phyloP scores from a whole-genome alignment of 2,113 vertebrate genomes.

The Baryphthengus martii region DNA sequence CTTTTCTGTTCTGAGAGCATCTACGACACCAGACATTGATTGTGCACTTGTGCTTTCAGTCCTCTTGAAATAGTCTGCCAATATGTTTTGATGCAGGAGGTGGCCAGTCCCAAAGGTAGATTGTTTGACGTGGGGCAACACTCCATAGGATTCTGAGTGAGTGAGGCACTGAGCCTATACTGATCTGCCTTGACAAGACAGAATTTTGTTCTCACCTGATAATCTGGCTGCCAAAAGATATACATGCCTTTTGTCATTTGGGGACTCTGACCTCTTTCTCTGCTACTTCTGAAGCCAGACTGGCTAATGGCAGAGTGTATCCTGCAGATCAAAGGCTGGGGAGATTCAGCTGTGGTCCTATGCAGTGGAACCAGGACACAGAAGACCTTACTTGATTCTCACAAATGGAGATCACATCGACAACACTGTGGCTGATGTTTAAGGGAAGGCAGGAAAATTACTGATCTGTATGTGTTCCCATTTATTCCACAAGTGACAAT shows the following conservation, averaged over 20 bases:
- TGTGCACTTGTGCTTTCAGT: neutral
- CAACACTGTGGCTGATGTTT: neutral
- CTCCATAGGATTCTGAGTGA: neutral
- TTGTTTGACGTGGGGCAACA: neutral
- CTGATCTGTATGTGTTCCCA: neutral
- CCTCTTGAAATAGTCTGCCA: neutral
- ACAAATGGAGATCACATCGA: neutral
- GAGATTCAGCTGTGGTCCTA: neutral
- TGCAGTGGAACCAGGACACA: rapidly evolving
- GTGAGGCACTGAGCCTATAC: neutral
- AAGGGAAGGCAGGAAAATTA: neutral
- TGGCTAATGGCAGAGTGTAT: neutral
- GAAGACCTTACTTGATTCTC: neutral
- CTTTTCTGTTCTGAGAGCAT: neutral
- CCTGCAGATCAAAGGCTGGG: neutral
- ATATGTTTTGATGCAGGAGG: neutral
- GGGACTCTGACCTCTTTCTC: neutral
- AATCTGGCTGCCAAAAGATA: neutral
- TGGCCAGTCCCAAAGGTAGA: neutral
- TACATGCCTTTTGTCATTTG: neutral
- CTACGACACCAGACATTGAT: neutral
- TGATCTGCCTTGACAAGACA: neutral
- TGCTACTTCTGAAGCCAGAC: neutral
- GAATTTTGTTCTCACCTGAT: neutral
- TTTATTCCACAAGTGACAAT: neutral